phyloP scores from a whole-genome alignment of 2,113 vertebrate species.

The Tringa solitaria region DNA sequence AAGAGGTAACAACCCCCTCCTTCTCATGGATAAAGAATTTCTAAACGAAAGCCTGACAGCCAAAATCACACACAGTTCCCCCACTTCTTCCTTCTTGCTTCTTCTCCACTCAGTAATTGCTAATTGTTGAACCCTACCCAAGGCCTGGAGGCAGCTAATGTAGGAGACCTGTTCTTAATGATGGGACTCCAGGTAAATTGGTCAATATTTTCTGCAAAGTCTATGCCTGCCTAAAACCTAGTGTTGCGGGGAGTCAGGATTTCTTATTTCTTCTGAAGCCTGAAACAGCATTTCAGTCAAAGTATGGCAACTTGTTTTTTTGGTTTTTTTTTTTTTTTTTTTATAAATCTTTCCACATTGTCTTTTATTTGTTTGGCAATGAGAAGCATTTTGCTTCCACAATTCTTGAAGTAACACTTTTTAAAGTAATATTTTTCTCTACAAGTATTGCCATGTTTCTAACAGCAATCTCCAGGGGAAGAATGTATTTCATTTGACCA shows the following conservation, averaged over 20 bases:
- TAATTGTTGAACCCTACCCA: background rate
- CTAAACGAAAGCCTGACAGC: background rate
- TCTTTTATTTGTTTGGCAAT: background rate
- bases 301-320: background rate
- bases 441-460: background rate
- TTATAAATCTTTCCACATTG: background rate
- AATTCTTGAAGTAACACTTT: background rate
- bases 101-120: background rate
- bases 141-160: background rate
- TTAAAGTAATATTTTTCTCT: background rate
- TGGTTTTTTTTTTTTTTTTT: background rate
- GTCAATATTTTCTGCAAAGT: background rate
- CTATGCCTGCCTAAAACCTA: background rate
- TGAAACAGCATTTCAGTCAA: background rate
- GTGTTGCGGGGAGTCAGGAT: background rate
- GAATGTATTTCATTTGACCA: conserved; percentile 51
- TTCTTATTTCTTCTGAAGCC: background rate
- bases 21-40: background rate
- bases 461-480: conserved; percentile 13
- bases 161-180: background rate
- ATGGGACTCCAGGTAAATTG: background rate
- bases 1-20: background rate
- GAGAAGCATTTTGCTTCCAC: background rate
- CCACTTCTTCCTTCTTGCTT: background rate
- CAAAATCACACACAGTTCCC: background rate